A percentile compares a stretch with the other conserved stretches of the same genome.
Conservation (phyloP, 2,888 invertebrate genomes). For the Escarpia spicata region DNA sequence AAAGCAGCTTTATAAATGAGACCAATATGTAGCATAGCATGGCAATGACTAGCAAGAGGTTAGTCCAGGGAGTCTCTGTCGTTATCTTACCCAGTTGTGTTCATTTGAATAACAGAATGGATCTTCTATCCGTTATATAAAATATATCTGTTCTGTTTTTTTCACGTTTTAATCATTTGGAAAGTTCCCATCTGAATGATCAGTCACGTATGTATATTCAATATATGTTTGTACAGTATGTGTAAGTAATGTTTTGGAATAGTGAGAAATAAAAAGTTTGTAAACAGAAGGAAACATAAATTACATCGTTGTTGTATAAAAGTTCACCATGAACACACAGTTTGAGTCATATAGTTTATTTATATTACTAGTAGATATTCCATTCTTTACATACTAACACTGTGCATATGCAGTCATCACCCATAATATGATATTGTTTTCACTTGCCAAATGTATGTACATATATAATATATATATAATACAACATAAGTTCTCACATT, state of each 20-base stretch:
- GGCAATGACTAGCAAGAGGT: too few relatives aligned
- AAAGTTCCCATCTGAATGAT: too few relatives aligned
- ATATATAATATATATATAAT: constrained; percentile 3
- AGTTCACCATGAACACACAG: not conserved
- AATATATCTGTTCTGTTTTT: not conserved
- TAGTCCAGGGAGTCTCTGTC: not conserved
- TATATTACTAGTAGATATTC: constrained; percentile 8
- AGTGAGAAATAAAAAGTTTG: not conserved
- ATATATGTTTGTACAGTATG: not conserved
- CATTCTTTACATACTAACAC: not conserved
- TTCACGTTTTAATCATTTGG: too few relatives aligned
- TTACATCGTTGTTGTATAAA: too few relatives aligned
- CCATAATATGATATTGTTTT: not conserved
- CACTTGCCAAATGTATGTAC: not conserved
- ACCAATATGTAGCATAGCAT: not conserved
- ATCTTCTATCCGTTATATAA: not conserved
- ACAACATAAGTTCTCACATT: not conserved
- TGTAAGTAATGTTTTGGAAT: not conserved
- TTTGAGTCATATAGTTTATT: constrained; percentile 5
- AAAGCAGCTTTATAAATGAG: not conserved
- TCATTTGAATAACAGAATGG: not conserved
- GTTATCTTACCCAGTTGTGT: not conserved
- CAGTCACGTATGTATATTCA: not conserved
- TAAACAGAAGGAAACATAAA: not conserved
- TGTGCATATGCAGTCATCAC: not conserved